Evolutionary conservation across 2,113 vertebrate genomes (phyloP), one percentile per base, ranked within the genome.

Genomic region (Hassar affinis): DNA sequence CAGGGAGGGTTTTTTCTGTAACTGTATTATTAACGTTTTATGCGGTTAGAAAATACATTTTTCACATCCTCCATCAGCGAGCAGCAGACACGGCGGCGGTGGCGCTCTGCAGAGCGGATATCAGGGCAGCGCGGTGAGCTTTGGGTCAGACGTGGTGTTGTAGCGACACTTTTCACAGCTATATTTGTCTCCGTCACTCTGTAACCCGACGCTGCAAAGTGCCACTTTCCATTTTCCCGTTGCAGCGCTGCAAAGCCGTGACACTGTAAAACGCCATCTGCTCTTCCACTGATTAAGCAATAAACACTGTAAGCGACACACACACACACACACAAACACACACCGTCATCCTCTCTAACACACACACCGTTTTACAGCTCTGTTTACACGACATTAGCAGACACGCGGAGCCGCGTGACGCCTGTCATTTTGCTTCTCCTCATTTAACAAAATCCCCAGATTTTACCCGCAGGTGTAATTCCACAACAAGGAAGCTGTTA

Each of bases 271-370:
- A 78, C 22, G 25, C 82, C 82, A 84, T 84, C 82, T 84, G 82
- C 61, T 84, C 64, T 84, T 78, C 64, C 38, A 59, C 82, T 79
- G 82, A 84, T 84, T 84, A 84, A 84, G 82, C 82, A 84, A 59
- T 74, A 79, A 71, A 78, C 51, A 84, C 35, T 20, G 69, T 18
- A 38, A 78, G 2, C 5, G 3, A 45, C n/a, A n/a, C n/a, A n/a
- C n/a, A n/a, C n/a, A n/a, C n/a, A n/a, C n/a, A n/a, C n/a, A n/a
- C n/a, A n/a, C n/a, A n/a, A n/a, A n/a, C n/a, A n/a, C n/a, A n/a
- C n/a, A n/a, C n/a, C n/a, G n/a, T n/a, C n/a, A n/a, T 33, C 30
- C 61, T 8, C 56, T 4, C 25, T 5, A 12, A 54, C 81, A 77
- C 59, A n/a, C 2, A 45, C 57, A 82, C 56, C 54, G 47, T 14